phyloP scores from a whole-genome alignment of 2,797 vertebrate species.

The Anguilla pacifica region DNA sequence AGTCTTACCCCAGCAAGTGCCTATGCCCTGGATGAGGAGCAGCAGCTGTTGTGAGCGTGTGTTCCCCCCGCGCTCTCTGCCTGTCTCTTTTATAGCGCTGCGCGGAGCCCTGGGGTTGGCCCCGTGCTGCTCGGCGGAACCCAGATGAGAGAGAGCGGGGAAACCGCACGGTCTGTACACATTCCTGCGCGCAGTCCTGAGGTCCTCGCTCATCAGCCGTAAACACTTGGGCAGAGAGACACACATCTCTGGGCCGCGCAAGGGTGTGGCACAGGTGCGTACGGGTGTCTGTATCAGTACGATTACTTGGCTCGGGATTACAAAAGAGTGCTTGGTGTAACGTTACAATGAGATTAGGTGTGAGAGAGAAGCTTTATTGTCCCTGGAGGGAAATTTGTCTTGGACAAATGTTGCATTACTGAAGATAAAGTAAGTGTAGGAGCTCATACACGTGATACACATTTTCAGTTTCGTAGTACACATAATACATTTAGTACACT shows the following conservation, averaged over 20 bases:
- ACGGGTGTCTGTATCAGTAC: no score
- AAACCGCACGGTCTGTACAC: slow-evolving; percentile 29
- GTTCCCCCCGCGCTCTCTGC: slow-evolving; percentile 23
- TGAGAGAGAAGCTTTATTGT: not conserved
- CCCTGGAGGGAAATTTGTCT: not conserved
- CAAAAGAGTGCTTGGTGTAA: no score
- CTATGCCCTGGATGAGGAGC: slow-evolving; percentile 2
- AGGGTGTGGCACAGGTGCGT: not conserved
- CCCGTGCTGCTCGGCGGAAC: slow-evolving; percentile 44
- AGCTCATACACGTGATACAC: not conserved
- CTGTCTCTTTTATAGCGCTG: slow-evolving; percentile 51
- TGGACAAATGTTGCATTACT: not conserved
- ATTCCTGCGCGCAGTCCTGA: not conserved
- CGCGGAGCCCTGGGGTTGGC: slow-evolving; percentile 45
- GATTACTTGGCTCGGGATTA: no score
- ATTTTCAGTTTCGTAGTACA: not conserved
- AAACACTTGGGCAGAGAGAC: not conserved
- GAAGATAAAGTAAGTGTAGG: not conserved
- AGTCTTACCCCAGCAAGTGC: slow-evolving; percentile 38
- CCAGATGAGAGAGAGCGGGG: slow-evolving; percentile 36
- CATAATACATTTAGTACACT: no score
- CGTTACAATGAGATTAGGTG: no score
- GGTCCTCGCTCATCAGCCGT: not conserved
- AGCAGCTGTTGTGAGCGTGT: slow-evolving; percentile 33
- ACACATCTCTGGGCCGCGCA: not conserved